A percentile compares a stretch with the other conserved stretches of the same genome.
Conservation (phyloP, 2,888 invertebrate species). For the Brachynemurus nebulosus region DNA sequence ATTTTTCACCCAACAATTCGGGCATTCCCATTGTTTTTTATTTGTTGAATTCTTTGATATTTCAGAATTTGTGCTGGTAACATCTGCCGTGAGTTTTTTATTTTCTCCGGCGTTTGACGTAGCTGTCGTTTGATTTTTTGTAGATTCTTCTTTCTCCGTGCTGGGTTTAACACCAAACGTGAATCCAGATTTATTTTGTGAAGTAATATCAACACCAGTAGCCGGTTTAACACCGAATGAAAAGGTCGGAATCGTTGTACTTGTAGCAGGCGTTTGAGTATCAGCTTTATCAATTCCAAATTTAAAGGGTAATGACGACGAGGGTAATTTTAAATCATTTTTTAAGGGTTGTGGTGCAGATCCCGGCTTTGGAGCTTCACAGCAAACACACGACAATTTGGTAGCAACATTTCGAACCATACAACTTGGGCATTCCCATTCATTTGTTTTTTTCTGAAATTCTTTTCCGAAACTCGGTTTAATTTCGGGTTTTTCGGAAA, state of each 20-base stretch:
- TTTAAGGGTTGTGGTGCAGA: conserved; percentile 1
- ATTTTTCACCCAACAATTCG: conserved; percentile 45
- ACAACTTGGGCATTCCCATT: conserved; percentile 48
- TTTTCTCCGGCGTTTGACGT: too few relatives aligned
- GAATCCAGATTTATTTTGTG: conserved; percentile 16
- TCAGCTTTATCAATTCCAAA: conserved; percentile 6
- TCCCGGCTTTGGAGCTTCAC: conserved; percentile 39
- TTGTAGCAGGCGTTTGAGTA: not conserved
- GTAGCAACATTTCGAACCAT: conserved; percentile 40
- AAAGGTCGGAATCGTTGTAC: not conserved
- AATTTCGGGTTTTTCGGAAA: conserved; percentile 7
- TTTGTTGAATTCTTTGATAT: too few relatives aligned
- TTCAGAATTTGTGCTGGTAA: not conserved
- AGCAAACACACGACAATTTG: conserved; percentile 39
- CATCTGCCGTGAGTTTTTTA: too few relatives aligned
- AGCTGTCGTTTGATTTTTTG: too few relatives aligned
- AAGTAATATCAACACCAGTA: conserved; percentile 30
- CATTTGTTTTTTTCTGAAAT: conserved; percentile 21
- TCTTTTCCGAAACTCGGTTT: conserved; percentile 15
- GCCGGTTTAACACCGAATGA: conserved; percentile 18
- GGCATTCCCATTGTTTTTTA: conserved; percentile 51
- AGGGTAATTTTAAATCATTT: too few relatives aligned
- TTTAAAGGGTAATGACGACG: conserved; percentile 1
- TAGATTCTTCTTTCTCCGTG: conserved; percentile 26
- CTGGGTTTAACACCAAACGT: not conserved